phyloP scores from a whole-genome alignment of 1,140 invertebrate species.

The Scaptodrosophila lebanonensis region DNA sequence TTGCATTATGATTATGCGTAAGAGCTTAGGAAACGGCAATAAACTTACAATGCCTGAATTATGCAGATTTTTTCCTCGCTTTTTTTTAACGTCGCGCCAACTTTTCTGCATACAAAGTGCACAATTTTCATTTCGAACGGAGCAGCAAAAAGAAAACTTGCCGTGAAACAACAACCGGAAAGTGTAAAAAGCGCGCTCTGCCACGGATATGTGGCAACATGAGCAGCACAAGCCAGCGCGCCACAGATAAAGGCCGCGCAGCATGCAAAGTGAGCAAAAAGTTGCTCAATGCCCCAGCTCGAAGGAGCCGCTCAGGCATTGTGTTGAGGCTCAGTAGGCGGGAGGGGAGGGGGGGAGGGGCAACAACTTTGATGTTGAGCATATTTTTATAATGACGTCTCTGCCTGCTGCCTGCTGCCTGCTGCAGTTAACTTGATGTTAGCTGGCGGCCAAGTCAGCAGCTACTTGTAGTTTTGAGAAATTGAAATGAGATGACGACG shows the following conservation, averaged over 20 bases:
- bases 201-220: background rate
- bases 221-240: no score
- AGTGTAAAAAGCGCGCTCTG: background rate
- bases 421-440: background rate
- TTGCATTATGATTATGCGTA: no score
- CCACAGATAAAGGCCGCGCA: no score
- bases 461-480: no score
- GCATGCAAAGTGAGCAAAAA: no score
- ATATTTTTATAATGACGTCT: constrained; percentile 41
- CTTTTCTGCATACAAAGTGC: constrained; percentile 74
- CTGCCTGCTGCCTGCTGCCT: background rate
- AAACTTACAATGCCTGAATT: constrained; percentile 65
- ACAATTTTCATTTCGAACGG: constrained; percentile 72
- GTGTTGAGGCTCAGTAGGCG: no score
- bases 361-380: no score
- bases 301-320: no score
- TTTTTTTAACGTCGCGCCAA: constrained; percentile 65
- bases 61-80: constrained; percentile 74
- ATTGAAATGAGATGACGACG: no score
- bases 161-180: constrained; percentile 22
- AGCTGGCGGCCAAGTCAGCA: background rate
- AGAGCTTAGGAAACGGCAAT: constrained; percentile 71
- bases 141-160: constrained; percentile 55
- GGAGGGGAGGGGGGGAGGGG: constrained; percentile 23
- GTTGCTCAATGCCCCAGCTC: no score